Conservation (phyloP, 37 sponge, comb jelly and placozoan species). For the Theonella swinhoei region DNA sequence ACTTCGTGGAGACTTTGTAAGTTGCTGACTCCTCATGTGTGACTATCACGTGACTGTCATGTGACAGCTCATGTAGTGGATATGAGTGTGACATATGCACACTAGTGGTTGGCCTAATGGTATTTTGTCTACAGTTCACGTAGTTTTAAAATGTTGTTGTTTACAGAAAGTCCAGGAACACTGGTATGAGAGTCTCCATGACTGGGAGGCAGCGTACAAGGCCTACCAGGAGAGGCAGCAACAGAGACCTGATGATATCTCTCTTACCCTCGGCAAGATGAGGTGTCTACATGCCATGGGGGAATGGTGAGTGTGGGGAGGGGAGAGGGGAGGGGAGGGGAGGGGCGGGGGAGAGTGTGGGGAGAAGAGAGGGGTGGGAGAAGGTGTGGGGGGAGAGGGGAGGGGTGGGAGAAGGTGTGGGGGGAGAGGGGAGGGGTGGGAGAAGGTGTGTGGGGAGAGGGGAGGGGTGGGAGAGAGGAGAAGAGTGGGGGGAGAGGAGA, state of each 20-base stretch:
- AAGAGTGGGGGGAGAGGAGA: no score
- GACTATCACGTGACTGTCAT: no score
- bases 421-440: no score
- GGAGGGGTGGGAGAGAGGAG: no score
- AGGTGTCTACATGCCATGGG: constrained; percentile 94
- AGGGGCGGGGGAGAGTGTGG: background rate
- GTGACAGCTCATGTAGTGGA: no score
- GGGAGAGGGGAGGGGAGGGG: background rate
- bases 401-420: background rate
- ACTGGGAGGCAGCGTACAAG: constrained; percentile 90
- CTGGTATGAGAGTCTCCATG: constrained; percentile 96
- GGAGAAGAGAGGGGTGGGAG: no score
- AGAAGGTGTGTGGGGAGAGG: background rate
- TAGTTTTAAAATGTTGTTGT: background rate
- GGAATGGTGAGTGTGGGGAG: constrained; percentile 69
- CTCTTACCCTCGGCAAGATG: constrained; percentile 86
- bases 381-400: no score
- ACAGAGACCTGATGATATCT: constrained; percentile 63
- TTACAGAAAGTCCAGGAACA: constrained; percentile 74
- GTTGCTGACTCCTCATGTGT: constrained; percentile 6
- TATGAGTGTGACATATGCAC: background rate
- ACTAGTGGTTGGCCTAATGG: background rate
- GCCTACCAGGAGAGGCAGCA: constrained; percentile 81
- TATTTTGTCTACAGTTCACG: background rate
- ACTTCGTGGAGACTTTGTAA: constrained; percentile 72